Conservation (phyloP, 2,888 invertebrate genomes). For the Marasmarcha lunaedactyla region DNA sequence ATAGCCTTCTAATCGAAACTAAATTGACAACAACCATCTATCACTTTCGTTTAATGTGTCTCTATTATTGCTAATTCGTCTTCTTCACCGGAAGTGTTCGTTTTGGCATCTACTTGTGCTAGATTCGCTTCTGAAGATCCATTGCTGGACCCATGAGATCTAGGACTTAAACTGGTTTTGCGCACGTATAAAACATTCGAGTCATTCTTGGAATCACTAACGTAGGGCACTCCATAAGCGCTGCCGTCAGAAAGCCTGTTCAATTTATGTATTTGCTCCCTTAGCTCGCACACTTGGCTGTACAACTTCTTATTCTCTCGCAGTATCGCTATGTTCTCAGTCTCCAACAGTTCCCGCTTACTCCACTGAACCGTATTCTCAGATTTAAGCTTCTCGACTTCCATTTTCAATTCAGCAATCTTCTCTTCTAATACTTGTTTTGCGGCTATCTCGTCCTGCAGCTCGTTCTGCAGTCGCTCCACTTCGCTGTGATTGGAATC, state of each 20-base stretch:
- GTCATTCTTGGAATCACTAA: slow-evolving; percentile 32
- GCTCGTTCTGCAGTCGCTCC: slow-evolving; percentile 52
- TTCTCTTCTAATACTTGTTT: slow-evolving; percentile 60
- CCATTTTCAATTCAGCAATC: slow-evolving; percentile 51
- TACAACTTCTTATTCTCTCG: slow-evolving; percentile 89
- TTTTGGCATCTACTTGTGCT: slow-evolving; percentile 44
- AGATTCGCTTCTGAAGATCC: slow-evolving; percentile 56
- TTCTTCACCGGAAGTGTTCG: slow-evolving; percentile 54
- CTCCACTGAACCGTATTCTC: slow-evolving; percentile 97
- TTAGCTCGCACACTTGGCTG: slow-evolving; percentile 53
- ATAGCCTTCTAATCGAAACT: too few species aligned
- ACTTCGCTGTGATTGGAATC: slow-evolving; percentile 62
- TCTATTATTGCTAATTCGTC: slow-evolving; percentile 59
- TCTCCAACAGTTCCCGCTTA: slow-evolving; percentile 89
- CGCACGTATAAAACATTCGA: slow-evolving; percentile 51
- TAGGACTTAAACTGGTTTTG: slow-evolving; percentile 49
- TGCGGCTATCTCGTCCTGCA: slow-evolving; percentile 57
- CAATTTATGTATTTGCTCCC: slow-evolving; percentile 58
- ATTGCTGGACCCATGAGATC: slow-evolving; percentile 56
- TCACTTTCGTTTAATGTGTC: slow-evolving; percentile 28
- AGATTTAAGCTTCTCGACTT: slow-evolving; percentile 88
- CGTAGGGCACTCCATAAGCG: slow-evolving; percentile 29
- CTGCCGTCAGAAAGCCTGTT: slow-evolving; percentile 58
- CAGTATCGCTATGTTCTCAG: slow-evolving; percentile 88
- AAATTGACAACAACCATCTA: too few species aligned